Evolutionary conservation across 1,140 invertebrate species (phyloP).

Genomic region (Musca domestica): DNA sequence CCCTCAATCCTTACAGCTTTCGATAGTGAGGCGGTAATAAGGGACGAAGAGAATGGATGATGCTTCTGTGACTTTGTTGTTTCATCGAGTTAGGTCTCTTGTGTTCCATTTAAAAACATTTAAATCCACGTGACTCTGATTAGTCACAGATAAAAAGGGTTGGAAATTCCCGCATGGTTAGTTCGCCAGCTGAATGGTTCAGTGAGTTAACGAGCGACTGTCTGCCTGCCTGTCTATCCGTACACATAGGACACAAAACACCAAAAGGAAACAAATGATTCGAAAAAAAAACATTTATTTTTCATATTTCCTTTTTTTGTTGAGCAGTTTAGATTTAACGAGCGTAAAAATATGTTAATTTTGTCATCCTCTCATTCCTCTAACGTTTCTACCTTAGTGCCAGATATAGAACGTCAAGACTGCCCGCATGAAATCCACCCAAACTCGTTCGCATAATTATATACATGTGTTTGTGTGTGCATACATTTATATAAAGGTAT

Average conservation of each 20-base stretch:
- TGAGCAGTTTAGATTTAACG: constrained; percentile 14
- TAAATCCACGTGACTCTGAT: constrained; percentile 21
- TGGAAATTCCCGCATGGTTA: constrained; percentile 11
- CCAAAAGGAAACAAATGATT: constrained; percentile 9
- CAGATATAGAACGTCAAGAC: not conserved
- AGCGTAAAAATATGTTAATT: constrained; percentile 19
- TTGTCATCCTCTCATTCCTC: not conserved
- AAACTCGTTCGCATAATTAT: not conserved
- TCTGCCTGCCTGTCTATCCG: no score
- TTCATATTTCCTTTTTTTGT: constrained; percentile 13
- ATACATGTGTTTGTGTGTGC: no score
- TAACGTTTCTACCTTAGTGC: no score
- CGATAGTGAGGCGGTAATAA: no score
- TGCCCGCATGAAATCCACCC: not conserved
- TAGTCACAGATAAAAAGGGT: constrained; percentile 18
- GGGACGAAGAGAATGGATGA: no score
- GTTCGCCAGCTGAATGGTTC: constrained; percentile 1
- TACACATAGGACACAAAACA: no score
- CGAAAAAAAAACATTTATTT: constrained; percentile 18
- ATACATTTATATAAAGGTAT: no score
- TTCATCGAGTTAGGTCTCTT: not conserved
- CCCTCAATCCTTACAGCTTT: not conserved
- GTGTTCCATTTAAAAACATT: constrained; percentile 16
- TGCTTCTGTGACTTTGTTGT: constrained; percentile 8
- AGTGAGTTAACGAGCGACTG: not conserved